Base-by-base conservation (phyloP, 2,888 invertebrate genomes). In the Eristalis pertinax region DNA sequence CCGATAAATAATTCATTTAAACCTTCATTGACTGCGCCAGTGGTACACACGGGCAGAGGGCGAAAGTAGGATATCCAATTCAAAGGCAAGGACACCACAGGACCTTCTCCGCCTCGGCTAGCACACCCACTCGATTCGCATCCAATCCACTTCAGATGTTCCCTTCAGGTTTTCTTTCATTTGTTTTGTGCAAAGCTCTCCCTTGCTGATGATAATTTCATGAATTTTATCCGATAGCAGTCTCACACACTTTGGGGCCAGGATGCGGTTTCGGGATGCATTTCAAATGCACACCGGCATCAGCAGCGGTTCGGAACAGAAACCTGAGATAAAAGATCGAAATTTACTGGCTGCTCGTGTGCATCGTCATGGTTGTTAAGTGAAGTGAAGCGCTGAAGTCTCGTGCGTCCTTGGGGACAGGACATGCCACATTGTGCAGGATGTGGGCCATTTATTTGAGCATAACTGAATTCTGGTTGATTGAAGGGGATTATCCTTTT, bases 1-100 rank as follows among this genome's bases (percentile, higher is more conserved):
- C 50, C 68, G 41, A 76, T 68, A 43, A 76, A 62, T 76, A 62
- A 76, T 76, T 68, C 76, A 76, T 68, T 62, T 35, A 62, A 62
- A 32, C 24, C 68, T 22, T 32, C 43, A 62, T 68, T 32, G 68
- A 68, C 68, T 68, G 15, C 50, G 19, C 22, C 50, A 8, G 50
- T 8, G 19, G 50, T 8, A 62, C 41, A 19, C 68, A 68, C 29
- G 0, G 72, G 4, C 13, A 22, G 11, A 32, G n/a, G 11, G 3
- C 24, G 8, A 75, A 4, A 32, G 32, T 32, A 35, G 60, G 60
- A 60, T 26, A 26, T 60, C 60, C 60, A 24, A 60, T 60, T 60
- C 50, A 50, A 50, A 50, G 19, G 50, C 50, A 38, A 38, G 50
- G 19, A 2, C 19, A 19, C 50, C 50, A 50, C 13, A 38, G 38